Evolutionary conservation across 1,140 invertebrate species (phyloP), one percentile per base, ranked within the genome.

Genomic region (Eupeodes corollae): DNA sequence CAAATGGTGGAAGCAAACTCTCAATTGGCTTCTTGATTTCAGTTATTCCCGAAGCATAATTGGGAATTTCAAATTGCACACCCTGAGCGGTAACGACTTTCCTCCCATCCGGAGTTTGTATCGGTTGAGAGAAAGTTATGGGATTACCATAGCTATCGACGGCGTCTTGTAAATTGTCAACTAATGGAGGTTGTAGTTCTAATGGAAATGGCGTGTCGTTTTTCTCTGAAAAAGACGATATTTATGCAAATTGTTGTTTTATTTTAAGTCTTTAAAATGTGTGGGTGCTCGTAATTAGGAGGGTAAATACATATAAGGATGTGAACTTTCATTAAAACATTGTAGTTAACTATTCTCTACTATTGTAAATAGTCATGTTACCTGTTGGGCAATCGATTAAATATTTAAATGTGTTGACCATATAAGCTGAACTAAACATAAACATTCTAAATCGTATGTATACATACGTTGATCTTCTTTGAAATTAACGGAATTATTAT

Each of bases 11-110:
- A 55, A 67, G 54, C 51, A 67, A 48, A 52, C 64, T 61, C 15
- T 67, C 56, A 41, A 57, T 47, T 8, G 63, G 63, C 45, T 63
- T 55, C 33, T 57, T 55, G 47, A 67, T 64, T 50, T 67, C 63
- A 32, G 63, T 67, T 42, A 67, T 67, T 50, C 63, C 63, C 40
- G 63, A 67, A 13, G 63, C 63, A 54, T 67, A 67, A 18, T 49
- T 67, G 26, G 63, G 63, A 52, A 67, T 67, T 61, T 66, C 63
- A 40, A 67, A 67, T 52, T 67, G 61, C 30, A 67, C 45, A 37
- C 63, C 63, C 55, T 67, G 56, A 13, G 63, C 59, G 41, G 60
- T 63, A 37, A 67, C 53, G 42, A 64, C 60, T 48, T 67, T 67
- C 12, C 63, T 55, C 19, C 63, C 63, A 48, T 64, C 61, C 47